phyloP scores from a whole-genome alignment of 2,888 invertebrate genomes.

The Cylindroiulus punctatus region DNA sequence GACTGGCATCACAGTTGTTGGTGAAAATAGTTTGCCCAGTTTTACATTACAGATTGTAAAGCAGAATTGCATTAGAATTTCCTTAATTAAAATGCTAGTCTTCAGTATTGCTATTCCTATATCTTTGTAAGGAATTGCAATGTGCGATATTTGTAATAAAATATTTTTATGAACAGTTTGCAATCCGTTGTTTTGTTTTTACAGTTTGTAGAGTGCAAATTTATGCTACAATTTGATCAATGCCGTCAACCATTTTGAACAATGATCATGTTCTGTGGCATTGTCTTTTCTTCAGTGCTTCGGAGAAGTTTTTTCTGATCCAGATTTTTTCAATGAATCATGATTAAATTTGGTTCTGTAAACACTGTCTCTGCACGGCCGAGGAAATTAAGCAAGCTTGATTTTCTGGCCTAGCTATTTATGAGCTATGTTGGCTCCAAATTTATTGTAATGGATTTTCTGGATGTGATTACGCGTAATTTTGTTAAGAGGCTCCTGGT shows the following conservation, averaged over 20 bases:
- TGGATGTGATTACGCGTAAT: conserved; percentile 21
- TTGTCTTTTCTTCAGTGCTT: too few relatives aligned
- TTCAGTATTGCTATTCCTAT: background rate
- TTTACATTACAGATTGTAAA: background rate
- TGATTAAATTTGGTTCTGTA: background rate
- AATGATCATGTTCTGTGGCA: too few relatives aligned
- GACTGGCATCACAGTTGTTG: background rate
- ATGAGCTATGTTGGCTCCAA: background rate
- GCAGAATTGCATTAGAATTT: background rate
- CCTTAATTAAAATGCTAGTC: background rate
- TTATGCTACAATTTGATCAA: too few relatives aligned
- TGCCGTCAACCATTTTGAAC: too few relatives aligned
- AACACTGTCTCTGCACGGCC: background rate
- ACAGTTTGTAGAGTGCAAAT: too few relatives aligned
- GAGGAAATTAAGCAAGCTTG: background rate
- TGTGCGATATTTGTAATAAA: conserved; percentile 26
- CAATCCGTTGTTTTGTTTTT: too few relatives aligned
- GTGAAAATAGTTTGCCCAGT: background rate
- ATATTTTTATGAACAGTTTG: background rate
- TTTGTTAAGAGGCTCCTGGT: conserved; percentile 30
- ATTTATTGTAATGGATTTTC: conserved; percentile 1
- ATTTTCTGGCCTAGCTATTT: background rate
- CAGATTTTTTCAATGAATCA: background rate
- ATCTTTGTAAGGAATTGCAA: background rate
- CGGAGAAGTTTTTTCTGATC: too few relatives aligned